Evolutionary conservation across 1,140 invertebrate species (phyloP).

Genomic region (Bombus pyrosoma): DNA sequence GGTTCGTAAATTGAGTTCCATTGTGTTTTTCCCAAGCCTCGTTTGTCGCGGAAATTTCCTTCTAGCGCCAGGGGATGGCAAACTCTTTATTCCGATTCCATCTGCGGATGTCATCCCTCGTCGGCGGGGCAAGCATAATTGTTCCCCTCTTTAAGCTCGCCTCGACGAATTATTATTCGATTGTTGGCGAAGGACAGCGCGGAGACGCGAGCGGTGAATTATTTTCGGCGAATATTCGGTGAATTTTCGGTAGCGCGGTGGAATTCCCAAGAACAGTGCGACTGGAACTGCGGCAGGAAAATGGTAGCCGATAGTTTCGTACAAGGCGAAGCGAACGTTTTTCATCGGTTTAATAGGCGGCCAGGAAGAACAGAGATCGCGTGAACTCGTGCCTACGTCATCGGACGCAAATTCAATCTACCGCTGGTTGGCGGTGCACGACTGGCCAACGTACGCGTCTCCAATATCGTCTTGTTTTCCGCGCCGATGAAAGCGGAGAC

Average conservation of each 20-base stretch:
- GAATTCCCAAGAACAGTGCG: not conserved
- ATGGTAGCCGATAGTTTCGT: no score
- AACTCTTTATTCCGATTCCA: conserved; percentile 16
- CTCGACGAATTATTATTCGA: not conserved
- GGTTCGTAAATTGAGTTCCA: conserved; percentile 16
- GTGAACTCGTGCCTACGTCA: no score
- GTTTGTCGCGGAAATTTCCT: not conserved
- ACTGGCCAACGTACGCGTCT: not conserved
- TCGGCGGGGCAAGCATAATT: not conserved
- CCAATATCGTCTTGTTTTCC: conserved; percentile 37
- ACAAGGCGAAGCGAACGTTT: not conserved
- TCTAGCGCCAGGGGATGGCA: no score
- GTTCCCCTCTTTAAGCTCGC: not conserved
- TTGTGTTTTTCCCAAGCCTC: not conserved
- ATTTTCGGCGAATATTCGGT: not conserved
- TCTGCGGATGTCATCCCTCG: not conserved
- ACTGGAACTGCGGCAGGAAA: no score
- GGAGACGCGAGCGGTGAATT: not conserved
- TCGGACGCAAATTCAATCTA: conserved; percentile 13
- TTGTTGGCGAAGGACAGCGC: not conserved
- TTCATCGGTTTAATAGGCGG: not conserved
- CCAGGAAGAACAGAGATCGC: no score
- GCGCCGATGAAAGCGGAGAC: conserved; percentile 1
- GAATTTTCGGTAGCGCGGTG: not conserved
- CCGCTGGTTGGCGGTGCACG: not conserved